A percentile compares a stretch with the other conserved stretches of the same genome.
Conservation (phyloP, 2,888 invertebrate genomes). For the Lycophotia porphyrea region DNA sequence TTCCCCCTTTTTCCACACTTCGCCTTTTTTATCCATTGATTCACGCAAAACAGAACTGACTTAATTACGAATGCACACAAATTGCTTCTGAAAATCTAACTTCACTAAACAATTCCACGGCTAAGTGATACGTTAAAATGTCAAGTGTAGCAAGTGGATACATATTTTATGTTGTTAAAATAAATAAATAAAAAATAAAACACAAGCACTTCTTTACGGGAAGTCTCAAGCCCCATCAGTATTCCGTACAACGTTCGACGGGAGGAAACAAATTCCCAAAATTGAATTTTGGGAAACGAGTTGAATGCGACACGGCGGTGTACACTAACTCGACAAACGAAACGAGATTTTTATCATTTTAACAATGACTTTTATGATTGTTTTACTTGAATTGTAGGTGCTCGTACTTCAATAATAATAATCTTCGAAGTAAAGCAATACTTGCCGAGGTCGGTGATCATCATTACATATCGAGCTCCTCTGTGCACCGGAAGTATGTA, state of each 20-base stretch:
- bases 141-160: slow-evolving; percentile 74
- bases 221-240: slow-evolving; percentile 83
- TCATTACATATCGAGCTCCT: neutral
- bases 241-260: slow-evolving; percentile 86
- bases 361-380: slow-evolving; percentile 81
- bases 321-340: slow-evolving; percentile 86
- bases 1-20: no score
- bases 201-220: slow-evolving; percentile 74
- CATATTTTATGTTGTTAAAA: slow-evolving; percentile 80
- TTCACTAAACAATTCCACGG: slow-evolving; percentile 1
- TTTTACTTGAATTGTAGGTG: slow-evolving; percentile 27
- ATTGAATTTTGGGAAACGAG: slow-evolving; percentile 90
- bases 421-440: neutral
- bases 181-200: slow-evolving; percentile 75
- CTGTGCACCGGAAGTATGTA: neutral
- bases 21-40: neutral
- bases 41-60: neutral
- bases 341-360: slow-evolving; percentile 88
- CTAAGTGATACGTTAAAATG: slow-evolving; percentile 69
- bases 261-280: slow-evolving; percentile 90
- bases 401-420: neutral
- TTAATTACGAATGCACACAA: slow-evolving; percentile 15
- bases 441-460: neutral
- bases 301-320: slow-evolving; percentile 89
- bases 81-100: slow-evolving; percentile 34